Evolutionary conservation across 2,113 vertebrate genomes (phyloP), one percentile per base, ranked within the genome.

Genomic region (Melierax canorus): DNA sequence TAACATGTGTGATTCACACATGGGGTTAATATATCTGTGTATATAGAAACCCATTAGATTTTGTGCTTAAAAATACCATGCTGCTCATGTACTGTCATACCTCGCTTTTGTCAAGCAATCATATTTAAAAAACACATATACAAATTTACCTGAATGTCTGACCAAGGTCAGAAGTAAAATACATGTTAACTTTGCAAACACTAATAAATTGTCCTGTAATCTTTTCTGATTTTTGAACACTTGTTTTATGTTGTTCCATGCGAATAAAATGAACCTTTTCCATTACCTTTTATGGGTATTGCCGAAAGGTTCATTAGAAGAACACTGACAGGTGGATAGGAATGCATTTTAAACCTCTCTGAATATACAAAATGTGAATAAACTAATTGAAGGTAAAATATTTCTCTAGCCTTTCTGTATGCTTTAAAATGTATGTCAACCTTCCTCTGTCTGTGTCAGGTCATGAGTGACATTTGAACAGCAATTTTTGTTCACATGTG

Each of bases 401-500:
- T 75, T 86, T 95, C 36, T 73, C 11, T 51, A 55, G 39, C 11
- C 23, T 93, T 93, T 71, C 56, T 77, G 9, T 50, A 29, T 73
- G 23, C 51, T 76, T 94, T 86, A 60, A 89, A 91, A 81, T 86
- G 55, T 86, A 66, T 84, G 69, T 55, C 82, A 95, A 16, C 11
- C 15, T 83, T 78, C 87, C 21, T 15, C 32, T 78, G n/a, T 85
- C 66, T 79, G 15, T 94, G 89, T 93, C 87, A 95, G 73, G 58
- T 75, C 73, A 78, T 91, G 59, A 93, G 22, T 95, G 89, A 78
- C 83, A 86, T 94, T 95, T 94, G 39, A 98, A 80, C 62, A 87
- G 58, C 23, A 86, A 62, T 83, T 95, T 96, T 75, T 91, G 58
- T 91, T 95, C 79, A 66, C 60, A 12, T 92, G 32, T 75, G 51